A percentile compares a stretch with the other conserved stretches of the same genome.
Evolutionary conservation across 2,888 invertebrate species (phyloP).

Genomic region (Tipula helvola): DNA sequence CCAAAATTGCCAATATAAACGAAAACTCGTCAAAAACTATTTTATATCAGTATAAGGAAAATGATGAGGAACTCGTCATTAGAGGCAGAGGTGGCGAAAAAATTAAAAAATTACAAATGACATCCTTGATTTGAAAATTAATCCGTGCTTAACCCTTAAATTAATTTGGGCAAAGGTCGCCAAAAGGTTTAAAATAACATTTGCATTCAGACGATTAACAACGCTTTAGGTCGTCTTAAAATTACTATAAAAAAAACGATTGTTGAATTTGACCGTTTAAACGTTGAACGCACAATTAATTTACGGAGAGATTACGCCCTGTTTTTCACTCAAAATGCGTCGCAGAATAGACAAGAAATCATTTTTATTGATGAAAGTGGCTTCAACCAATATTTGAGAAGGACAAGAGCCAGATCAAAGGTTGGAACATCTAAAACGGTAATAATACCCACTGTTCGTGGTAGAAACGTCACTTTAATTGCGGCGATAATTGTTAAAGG

Average conservation of each 20-base stretch:
- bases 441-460: background rate
- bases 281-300: background rate
- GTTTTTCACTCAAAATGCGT: too few relatives aligned
- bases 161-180: background rate
- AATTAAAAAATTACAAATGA: background rate
- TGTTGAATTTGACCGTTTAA: background rate
- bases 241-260: background rate
- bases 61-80: too few relatives aligned
- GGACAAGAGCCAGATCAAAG: too few relatives aligned
- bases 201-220: too few relatives aligned
- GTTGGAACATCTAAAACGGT: background rate
- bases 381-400: too few relatives aligned
- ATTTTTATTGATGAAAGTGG: too few relatives aligned
- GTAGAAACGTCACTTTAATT: background rate
- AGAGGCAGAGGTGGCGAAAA: too few relatives aligned
- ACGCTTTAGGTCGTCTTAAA: background rate
- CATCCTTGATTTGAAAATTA: background rate
- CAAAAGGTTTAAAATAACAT: too few relatives aligned
- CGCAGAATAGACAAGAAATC: too few relatives aligned
- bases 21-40: background rate
- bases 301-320: background rate
- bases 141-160: background rate
- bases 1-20: background rate
- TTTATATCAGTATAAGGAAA: background rate
- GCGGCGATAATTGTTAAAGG: background rate